Conservation (phyloP, 2,113 vertebrate genomes). For the Megaceryle maxima region DNA sequence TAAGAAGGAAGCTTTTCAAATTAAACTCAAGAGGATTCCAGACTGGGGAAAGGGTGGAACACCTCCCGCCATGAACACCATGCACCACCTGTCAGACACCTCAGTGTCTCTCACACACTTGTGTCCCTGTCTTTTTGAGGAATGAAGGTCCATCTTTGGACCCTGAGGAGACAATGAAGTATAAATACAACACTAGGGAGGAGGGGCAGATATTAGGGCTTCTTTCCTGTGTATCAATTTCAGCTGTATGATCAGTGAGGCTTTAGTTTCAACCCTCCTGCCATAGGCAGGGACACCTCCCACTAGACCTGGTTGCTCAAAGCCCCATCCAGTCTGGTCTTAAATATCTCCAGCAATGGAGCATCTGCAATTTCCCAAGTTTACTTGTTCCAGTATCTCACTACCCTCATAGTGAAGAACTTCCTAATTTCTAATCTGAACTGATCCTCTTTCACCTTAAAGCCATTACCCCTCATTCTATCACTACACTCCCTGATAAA, state of each 20-base stretch:
- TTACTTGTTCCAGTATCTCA: too few species aligned
- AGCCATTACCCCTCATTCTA: too few species aligned
- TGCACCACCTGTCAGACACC: not conserved
- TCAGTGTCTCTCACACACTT: not conserved
- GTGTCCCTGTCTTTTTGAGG: not conserved
- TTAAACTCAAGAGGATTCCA: not conserved
- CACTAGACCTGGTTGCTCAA: too few species aligned
- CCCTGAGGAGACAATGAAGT: not conserved
- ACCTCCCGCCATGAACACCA: not conserved
- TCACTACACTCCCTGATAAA: too few species aligned
- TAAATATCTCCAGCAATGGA: too few species aligned
- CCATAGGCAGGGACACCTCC: too few species aligned
- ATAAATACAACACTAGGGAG: not conserved
- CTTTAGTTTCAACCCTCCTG: too few species aligned
- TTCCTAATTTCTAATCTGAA: too few species aligned
- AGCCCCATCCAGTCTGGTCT: too few species aligned
- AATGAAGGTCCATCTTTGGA: not conserved
- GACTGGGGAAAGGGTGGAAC: not conserved
- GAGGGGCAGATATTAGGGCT: rapidly evolving
- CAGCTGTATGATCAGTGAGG: not conserved
- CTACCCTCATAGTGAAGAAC: too few species aligned
- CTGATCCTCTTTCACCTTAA: too few species aligned
- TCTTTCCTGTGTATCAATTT: not conserved
- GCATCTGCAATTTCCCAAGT: too few species aligned
- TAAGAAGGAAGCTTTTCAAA: not conserved